These are phyloP conservation scores for Eulemur macaco DNA, from an alignment of 2,113 vertebrate genomes.

Conservation along the genomic window DNA sequence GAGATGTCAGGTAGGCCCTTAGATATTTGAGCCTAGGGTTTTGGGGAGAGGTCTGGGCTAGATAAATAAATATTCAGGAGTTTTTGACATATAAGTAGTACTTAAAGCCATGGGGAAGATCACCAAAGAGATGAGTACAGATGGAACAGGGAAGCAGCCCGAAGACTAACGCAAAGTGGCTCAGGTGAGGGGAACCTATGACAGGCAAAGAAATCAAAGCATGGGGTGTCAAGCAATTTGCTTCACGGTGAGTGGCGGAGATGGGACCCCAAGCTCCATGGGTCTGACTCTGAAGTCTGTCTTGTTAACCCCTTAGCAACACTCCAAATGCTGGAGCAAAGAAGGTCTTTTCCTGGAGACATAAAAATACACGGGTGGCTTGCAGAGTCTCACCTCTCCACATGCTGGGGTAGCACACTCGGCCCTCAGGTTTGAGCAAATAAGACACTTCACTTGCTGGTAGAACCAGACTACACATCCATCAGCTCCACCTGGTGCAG, in stretches of 20 bases:
- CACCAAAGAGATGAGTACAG: not conserved
- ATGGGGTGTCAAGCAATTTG: not conserved
- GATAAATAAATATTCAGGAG: not conserved
- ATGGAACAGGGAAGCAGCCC: not conserved
- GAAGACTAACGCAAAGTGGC: not conserved
- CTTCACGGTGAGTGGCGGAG: not conserved
- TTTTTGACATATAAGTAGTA: not conserved
- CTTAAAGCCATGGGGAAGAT: not conserved
- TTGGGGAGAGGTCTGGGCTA: not conserved
- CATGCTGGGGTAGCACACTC: not conserved
- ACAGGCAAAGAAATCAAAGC: not conserved
- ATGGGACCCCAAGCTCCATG: not conserved
- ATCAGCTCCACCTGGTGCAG: constrained; percentile 57
- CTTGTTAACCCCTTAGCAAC: not conserved
- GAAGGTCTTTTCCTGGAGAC: constrained; percentile 31
- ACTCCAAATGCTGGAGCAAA: not conserved
- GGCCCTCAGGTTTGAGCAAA: constrained; percentile 13
- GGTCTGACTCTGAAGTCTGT: not conserved
- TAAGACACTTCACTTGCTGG: constrained; percentile 17
- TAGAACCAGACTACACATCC: constrained; percentile 26
- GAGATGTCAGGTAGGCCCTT: not conserved
- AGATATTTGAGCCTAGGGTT: not conserved
- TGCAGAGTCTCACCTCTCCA: not conserved
- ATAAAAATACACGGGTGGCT: constrained; percentile 32
- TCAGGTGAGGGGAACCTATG: not conserved